Evolutionary conservation across 2,113 vertebrate species (phyloP).

Genomic region (Podarcis raffonei): DNA sequence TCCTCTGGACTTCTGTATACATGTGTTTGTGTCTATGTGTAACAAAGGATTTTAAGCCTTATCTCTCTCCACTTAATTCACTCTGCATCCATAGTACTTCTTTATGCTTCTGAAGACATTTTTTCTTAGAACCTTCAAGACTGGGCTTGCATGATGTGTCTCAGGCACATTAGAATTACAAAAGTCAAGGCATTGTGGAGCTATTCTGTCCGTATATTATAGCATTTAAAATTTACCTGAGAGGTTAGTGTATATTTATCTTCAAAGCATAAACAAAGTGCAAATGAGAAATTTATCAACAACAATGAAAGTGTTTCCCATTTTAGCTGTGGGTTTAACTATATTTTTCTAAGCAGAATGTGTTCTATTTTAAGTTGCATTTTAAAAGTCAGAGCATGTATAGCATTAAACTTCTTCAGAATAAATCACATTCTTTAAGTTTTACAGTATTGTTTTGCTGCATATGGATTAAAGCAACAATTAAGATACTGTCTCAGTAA

Average conservation of each 20-base stretch:
- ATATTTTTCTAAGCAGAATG: background rate
- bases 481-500: background rate
- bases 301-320: background rate
- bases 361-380: background rate
- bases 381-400: background rate
- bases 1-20: background rate
- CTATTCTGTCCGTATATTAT: background rate
- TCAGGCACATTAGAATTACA: background rate
- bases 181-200: background rate
- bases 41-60: background rate
- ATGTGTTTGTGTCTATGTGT: background rate
- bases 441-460: background rate
- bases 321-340: background rate
- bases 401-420: constrained; percentile 5
- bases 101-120: background rate
- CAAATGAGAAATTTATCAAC: background rate
- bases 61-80: background rate
- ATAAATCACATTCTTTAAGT: constrained; percentile 9
- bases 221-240: background rate
- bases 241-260: background rate
- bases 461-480: constrained; percentile 2
- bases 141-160: background rate
- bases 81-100: background rate
- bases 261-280: background rate
- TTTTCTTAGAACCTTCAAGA: background rate